Base-by-base conservation (phyloP, 2,797 vertebrate genomes). In the Champsocephalus esox region DNA sequence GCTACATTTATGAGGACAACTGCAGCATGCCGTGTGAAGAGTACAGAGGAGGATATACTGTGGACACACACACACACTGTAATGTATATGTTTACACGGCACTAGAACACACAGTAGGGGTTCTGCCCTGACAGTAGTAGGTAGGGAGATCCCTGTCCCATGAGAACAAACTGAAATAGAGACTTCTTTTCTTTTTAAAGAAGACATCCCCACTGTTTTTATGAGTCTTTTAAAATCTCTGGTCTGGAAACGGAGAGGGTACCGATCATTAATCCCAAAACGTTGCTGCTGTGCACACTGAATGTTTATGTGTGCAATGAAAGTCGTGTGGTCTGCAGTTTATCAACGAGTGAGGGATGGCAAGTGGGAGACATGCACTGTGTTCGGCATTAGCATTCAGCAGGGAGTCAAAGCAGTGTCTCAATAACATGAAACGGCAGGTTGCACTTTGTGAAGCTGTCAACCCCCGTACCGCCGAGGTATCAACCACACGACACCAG, bases 221-320 rank as follows among this genome's bases (percentile, higher is more conserved):
- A 88, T 79, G 86, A 84, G 82, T 62, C 70, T 12, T 52, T 81
- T 69, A 82, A 81, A 73, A 38, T 45, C 57, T 61, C 43, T 48
- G 46, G 67, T 56, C 71, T 70, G 70, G 72, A 85, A 81, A 79
- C 17, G 0, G 55, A 66, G 64, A 73, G 56, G 61, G 80, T 45
- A 57, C 49, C 51, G 75, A 66, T 78, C 82, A 67, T 91, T 84
- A 86, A 90, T 85, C 70, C 50, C 38, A 1, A 28, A 69, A 59
- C 60, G 67, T 61, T 50, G 9, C 69, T 67, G 76, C 70, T 45
- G 45, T 61, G 69, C 54, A 28, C 52, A 3, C 50, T 73, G 17
- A 50, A 73, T 81, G 65, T 89, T 83, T 90, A 65, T 77, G 74
- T 44, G 79, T 75, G 68, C 52, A 38, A 49, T 5, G 3, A 57